Evolutionary conservation across 2,888 invertebrate genomes (phyloP), one percentile per base, ranked within the genome.

Genomic region (Drosophila kuntzei): DNA sequence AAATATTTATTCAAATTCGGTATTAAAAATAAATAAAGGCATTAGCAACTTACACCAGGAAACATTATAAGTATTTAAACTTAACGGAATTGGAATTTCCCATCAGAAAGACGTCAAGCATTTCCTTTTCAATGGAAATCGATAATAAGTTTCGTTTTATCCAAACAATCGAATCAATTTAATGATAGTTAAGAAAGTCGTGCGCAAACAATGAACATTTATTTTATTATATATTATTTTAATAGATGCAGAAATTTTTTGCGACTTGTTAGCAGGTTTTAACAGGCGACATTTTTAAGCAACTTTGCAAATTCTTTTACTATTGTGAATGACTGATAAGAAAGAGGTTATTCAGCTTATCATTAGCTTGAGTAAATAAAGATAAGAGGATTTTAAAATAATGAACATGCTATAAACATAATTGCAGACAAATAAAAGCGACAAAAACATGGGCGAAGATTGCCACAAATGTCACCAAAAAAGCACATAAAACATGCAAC

Each of bases 101-200:
- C 46, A 34, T 16, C 25, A 32, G n/a, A 37, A 29, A 34, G 8
- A 14, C 9, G 9, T 20, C 8, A 51, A 63, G 72, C 32, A 72
- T 72, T 76, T 76, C 69, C 72, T 72, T 76, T 76, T 72, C 51
- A 12, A 2, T 46, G 57, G 57, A 76, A 71, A 67, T 51, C 27
- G 20, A 27, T 54, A 37, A 18, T 39, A 7, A 55, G 44, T 49
- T 41, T 20, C 25, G 27, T 55, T 65, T 54, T 29, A n/a, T 11
- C 3, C 29, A 50, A 75, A 46, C 66, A 61, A 75, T 61, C 37
- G 62, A 36, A 37, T 51, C 41, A 41, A 18, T 64, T 51, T 41
- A 41, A 29, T 27, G 18, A 8, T 34, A 34, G 14, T 47, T 8
- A 14, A 29, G 12, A 55, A 55, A 66, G 49, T 67, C 74, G 74